Evolutionary conservation across 2,113 vertebrate genomes (phyloP), one percentile per base, ranked within the genome.

Genomic region (Aptenodytes patagonicus): DNA sequence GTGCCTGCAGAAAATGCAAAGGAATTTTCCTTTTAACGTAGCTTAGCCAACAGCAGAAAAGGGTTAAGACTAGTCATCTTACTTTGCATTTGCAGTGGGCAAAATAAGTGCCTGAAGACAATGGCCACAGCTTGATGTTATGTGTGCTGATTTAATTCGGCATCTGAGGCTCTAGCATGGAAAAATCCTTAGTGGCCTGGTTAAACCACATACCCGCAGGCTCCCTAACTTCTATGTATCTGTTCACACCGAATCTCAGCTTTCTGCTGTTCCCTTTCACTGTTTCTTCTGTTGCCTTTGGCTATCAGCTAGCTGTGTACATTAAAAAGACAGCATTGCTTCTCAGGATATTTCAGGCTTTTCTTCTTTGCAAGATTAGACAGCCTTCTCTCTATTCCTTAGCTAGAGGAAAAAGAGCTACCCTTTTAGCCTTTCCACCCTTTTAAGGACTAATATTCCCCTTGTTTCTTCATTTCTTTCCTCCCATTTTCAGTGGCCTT

Each of bases 121-220:
- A 91, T 8, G 52, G 65, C 57, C 82, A 55, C 70, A 90, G 61
- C 58, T 91, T 83, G 78, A 80, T 69, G 31, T 13, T 75, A 24
- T 58, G 36, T 49, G 34, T 69, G 28, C 62, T 93, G 75, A 93
- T 85, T 96, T 90, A 79, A 87, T 83, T 69, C 54, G 66, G 82
- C 82, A 76, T 87, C 84, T 85, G 90, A 91, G 66, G 47, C 36
- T 91, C 55, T 83, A 4, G 44, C 2, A 2, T 36, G 44, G 60
- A 93, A 93, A 91, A 94, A 87, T 85, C 84, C 91, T 88, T 92
- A 90, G 91, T 54, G 95, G 87, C 90, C 96, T 96, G 89, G 91
- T 95, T 94, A 95, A 96, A 95, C 36, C 88, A 83, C 71, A 70
- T 47, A 85, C 44, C 95, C 40, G 10, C 94, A 75, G 91, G 94